Conservation (phyloP, 2,888 invertebrate genomes). For the Baronia brevicornis region DNA sequence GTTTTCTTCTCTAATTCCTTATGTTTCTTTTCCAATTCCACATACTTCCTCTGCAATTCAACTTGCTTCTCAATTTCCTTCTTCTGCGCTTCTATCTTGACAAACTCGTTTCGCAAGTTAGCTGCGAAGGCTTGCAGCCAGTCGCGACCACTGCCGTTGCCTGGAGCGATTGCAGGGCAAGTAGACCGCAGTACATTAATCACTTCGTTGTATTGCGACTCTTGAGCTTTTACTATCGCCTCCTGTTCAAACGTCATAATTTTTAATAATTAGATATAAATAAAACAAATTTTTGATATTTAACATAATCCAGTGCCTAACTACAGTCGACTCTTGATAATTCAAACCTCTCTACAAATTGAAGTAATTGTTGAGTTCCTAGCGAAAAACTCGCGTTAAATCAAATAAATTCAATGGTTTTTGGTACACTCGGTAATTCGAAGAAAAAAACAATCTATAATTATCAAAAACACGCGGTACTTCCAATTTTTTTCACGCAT, state of each 20-base stretch:
- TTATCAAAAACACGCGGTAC: too few species aligned
- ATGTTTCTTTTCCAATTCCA: constrained; percentile 20
- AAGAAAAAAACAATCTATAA: too few species aligned
- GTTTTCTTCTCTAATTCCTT: constrained; percentile 23
- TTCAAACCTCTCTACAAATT: too few species aligned
- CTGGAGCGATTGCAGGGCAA: constrained; percentile 43
- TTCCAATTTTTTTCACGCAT: too few species aligned
- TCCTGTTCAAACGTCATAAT: constrained; percentile 33
- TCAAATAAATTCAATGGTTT: too few species aligned
- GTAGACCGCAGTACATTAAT: constrained; percentile 43
- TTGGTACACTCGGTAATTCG: too few species aligned
- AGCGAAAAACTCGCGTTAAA: too few species aligned
- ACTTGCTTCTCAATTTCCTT: constrained; percentile 13
- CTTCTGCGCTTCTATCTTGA: constrained; percentile 25
- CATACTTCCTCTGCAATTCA: constrained; percentile 15
- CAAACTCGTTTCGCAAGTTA: constrained; percentile 40
- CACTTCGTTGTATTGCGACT: constrained; percentile 78
- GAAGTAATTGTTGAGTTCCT: too few species aligned
- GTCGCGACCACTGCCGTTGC: constrained; percentile 26
- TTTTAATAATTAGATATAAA: constrained; percentile 13
- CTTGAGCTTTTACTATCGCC: constrained; percentile 66
- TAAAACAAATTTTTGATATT: neutral
- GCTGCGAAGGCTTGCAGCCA: constrained; percentile 54
- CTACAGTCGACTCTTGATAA: too few species aligned
- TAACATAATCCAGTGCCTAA: too few species aligned